Evolutionary conservation across 2,113 vertebrate genomes (phyloP), one percentile per base, ranked within the genome.

Genomic region (Sciurus niger): DNA sequence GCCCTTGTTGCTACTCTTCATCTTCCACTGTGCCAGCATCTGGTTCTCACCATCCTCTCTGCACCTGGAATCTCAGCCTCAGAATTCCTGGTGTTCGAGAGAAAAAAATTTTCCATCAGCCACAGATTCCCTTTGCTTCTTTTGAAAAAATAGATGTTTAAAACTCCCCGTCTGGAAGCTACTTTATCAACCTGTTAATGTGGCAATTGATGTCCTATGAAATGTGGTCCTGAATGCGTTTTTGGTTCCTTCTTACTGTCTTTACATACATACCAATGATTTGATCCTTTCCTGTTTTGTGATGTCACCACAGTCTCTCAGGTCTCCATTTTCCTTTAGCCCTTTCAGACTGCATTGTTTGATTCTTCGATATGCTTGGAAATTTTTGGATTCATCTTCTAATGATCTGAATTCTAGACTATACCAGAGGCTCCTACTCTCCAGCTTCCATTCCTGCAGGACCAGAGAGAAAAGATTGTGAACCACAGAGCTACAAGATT

Each of bases 61-160:
- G 16, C 13, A 28, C 22, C 43, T 34, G 40, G 16, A 90, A 94
- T 5, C 2, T 12, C 32, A 7, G 22, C 2, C 16, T 96, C 46
- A 40, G 37, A 51, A 85, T 60, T 51, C 78, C 78, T 85, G 22
- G 28, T 6, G 2, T 93, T 14, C 77, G 68, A 20, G 18, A 51
- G 37, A 63, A 95, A 84, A 46, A 82, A 82, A n/a, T 18, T 77
- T 77, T 22, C 16, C 48, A 80, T 51, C 65, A 53, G 18, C 40
- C 55, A 32, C 14, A n/a, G 86, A 76, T 16, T 70, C 0, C 18
- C 8, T 4, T 6, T 51, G 11, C 46, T 92, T 63, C 18, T 24
- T 82, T 63, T 84, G 14, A 20, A 78, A 78, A 6, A 77, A 4
- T 22, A 82, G 76, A 37, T 55, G 11, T 72, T 96, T 87, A 90